phyloP scores from a whole-genome alignment of 2,888 invertebrate species.

The Augiades crinisus region DNA sequence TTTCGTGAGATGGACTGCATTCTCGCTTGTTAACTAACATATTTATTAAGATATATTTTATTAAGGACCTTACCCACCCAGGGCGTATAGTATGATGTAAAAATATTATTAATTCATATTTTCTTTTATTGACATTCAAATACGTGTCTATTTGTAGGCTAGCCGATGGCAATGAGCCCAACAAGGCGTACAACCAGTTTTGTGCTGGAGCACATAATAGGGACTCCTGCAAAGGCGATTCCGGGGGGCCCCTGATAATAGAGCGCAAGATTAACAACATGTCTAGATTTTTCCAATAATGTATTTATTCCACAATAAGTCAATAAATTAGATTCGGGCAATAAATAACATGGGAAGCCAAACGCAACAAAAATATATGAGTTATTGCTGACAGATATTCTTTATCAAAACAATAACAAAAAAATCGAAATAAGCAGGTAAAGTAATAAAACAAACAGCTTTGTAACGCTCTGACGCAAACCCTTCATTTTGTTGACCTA shows the following conservation, averaged over 20 bases:
- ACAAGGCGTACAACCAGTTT: neutral
- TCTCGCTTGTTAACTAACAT: too few species aligned
- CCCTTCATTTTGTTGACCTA: constrained; percentile 2
- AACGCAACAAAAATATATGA: too few species aligned
- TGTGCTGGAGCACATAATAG: constrained; percentile 55
- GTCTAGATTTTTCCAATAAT: neutral
- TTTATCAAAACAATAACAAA: too few species aligned
- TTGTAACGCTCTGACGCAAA: neutral
- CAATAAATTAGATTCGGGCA: too few species aligned
- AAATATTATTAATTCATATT: neutral
- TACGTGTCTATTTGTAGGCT: neutral
- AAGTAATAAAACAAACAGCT: constrained; percentile 7
- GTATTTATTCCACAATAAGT: too few species aligned
- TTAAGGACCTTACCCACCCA: too few species aligned
- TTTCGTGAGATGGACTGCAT: too few species aligned
- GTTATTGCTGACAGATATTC: too few species aligned
- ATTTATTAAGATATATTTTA: too few species aligned
- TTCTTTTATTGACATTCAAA: too few species aligned
- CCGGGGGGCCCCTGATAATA: constrained; percentile 82
- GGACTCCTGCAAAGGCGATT: constrained; percentile 84
- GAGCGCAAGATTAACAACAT: neutral
- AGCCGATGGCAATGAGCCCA: neutral
- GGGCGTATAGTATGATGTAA: too few species aligned
- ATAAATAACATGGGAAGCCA: too few species aligned
- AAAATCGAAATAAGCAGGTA: neutral